Conservation (phyloP, 2,797 vertebrate genomes). For the Fistularia tabacaria region DNA sequence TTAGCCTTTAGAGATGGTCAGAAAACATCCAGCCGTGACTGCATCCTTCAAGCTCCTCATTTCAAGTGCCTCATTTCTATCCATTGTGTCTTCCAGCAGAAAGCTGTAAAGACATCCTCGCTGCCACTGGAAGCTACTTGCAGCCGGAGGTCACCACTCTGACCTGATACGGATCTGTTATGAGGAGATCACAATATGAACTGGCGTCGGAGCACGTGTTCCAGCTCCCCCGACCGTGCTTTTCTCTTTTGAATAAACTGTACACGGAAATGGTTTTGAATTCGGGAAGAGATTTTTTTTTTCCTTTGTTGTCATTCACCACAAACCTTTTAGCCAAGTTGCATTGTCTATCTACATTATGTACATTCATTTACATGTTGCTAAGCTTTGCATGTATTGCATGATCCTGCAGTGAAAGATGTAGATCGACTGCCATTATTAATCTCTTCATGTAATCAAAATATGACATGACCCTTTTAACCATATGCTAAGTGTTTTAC, state of each 20-base stretch:
- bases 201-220: conserved; percentile 5
- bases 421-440: conserved; percentile 28
- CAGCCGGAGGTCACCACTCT: conserved; percentile 74
- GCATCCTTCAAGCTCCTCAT: background rate
- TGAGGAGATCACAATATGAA: conserved; percentile 13
- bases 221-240: conserved; percentile 5
- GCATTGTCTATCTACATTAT: background rate
- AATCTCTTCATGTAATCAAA: conserved; percentile 17
- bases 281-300: conserved; percentile 5
- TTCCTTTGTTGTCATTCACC: conserved; percentile 4
- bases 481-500: conserved; percentile 21
- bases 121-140: conserved; percentile 64
- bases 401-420: conserved; percentile 50
- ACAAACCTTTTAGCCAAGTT: conserved; percentile 8
- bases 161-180: conserved; percentile 60
- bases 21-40: no score
- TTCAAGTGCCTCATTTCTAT: conserved; percentile 19
- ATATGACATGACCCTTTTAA: conserved; percentile 8
- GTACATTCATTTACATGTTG: conserved; percentile 9
- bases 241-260: conserved; percentile 22
- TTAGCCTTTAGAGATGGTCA: no score
- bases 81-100: conserved; percentile 61
- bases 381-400: conserved; percentile 60
- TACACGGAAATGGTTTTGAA: conserved; percentile 16
- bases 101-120: conserved; percentile 71